Evolutionary conservation across 37 sponge, comb jelly and placozoan species (phyloP).

Genomic region (Geodia barretti): DNA sequence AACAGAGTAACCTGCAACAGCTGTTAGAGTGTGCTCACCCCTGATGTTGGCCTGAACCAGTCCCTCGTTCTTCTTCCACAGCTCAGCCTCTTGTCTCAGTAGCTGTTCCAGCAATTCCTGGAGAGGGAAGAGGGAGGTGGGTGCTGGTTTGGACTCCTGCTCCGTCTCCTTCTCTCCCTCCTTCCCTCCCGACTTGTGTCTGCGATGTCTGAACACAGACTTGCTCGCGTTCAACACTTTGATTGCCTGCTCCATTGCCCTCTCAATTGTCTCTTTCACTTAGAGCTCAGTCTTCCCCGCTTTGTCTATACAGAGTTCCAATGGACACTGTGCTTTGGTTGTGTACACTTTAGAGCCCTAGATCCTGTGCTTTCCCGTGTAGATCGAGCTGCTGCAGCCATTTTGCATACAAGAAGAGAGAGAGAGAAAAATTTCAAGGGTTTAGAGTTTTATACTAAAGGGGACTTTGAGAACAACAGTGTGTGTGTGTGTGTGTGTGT

Average conservation of each 20-base stretch:
- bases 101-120: constrained; percentile 25
- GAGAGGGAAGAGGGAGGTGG: constrained; percentile 31
- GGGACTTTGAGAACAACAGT: too few relatives aligned
- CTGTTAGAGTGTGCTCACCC: not conserved
- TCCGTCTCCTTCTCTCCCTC: not conserved
- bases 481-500: too few relatives aligned
- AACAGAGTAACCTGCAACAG: too few relatives aligned
- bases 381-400: too few relatives aligned
- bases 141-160: not conserved
- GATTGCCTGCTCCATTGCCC: not conserved
- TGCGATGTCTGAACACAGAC: not conserved
- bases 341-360: too few relatives aligned
- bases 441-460: too few relatives aligned
- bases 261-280: not conserved
- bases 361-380: too few relatives aligned
- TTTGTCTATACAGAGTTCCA: too few relatives aligned
- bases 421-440: too few relatives aligned
- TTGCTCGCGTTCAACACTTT: not conserved
- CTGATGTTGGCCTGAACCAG: not conserved
- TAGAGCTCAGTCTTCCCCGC: too few relatives aligned
- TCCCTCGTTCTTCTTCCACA: constrained; percentile 52
- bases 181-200: not conserved
- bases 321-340: too few relatives aligned
- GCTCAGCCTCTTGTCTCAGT: constrained; percentile 35
- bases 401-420: too few relatives aligned